These are phyloP conservation scores for Cremastinae sp. DNA, from an alignment of 2,888 invertebrate genomes.

Conservation along the genomic window DNA sequence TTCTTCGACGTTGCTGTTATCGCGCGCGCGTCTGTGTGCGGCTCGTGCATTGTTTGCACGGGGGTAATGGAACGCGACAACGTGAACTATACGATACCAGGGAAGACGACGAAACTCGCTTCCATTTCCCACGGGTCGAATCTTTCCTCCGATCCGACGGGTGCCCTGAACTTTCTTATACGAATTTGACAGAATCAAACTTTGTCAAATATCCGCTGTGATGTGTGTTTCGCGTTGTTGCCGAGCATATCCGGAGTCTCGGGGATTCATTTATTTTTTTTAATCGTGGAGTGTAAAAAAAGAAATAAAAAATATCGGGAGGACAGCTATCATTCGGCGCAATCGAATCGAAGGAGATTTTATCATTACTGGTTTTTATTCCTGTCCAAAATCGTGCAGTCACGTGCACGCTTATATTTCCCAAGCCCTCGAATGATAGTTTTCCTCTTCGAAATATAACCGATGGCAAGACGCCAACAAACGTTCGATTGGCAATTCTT, in stretches of 20 bases:
- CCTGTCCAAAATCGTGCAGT: neutral
- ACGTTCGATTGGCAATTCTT: conserved; percentile 26
- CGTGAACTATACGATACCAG: conserved; percentile 5
- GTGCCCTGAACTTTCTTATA: conserved; percentile 26
- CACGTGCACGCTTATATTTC: neutral
- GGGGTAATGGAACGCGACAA: conserved; percentile 6
- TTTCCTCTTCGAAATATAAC: conserved; percentile 27
- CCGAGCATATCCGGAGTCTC: no score
- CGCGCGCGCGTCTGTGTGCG: no score
- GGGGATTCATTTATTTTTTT: no score
- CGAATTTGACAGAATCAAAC: neutral
- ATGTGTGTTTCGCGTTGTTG: no score
- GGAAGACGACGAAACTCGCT: conserved; percentile 31
- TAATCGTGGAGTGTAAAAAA: no score
- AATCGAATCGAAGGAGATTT: neutral
- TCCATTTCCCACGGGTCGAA: conserved; percentile 41
- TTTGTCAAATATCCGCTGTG: neutral
- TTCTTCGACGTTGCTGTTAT: no score
- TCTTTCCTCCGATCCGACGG: conserved; percentile 46
- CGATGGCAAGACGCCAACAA: conserved; percentile 40
- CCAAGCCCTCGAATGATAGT: conserved; percentile 18
- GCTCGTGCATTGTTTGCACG: neutral
- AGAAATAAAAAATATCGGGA: no score
- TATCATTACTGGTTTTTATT: conserved; percentile 1
- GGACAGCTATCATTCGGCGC: no score